Base-by-base conservation (phyloP, 2,113 vertebrate genomes). In the Tragelaphus imberbis region DNA sequence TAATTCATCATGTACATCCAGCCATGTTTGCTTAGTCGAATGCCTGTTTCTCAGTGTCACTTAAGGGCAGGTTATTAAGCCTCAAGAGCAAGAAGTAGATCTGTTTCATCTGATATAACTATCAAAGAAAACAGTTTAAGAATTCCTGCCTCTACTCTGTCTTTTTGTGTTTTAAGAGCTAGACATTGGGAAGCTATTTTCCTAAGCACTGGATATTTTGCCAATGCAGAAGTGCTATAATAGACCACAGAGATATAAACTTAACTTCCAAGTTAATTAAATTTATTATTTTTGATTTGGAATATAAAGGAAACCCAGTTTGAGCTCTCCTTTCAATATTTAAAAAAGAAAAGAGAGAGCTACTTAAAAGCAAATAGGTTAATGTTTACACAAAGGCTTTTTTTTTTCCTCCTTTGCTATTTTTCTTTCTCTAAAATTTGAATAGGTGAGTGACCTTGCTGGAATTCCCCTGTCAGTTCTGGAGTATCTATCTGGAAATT, bases 391-490 rank as follows among this genome's bases (percentile, higher is more conserved):
- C 87, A 36, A 61, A 95, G 89, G 87, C 33, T 91, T 17, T 49
- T 65, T 84, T 44, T 80, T 68, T 21, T 25, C 25, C 25, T 3
- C 6, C 12, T 30, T 91, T 65, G 15, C 11, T 82, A 3, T 80
- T 7, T 65, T 88, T 85, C 55, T 81, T 88, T 47, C 71, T 95
- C 96, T 93, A 10, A 92, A 49, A 84, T 93, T 94, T 87, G 75
- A 94, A 84, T 77, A 88, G 87, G 90, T 94, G 82, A 97, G 13
- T 94, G 97, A 94, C 97, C 94, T 97, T 94, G 87, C 84, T 96
- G 98, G 98, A 98, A 98, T 97, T 98, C 96, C 97, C 98, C 97
- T 84, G 28, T 84, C 55, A 49, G 97, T 17, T 80, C 90, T 85
- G 88, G 80, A 97, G 95, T 97, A 77, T 97, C 94, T 97, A n/a